Evolutionary conservation across 2,797 vertebrate species (phyloP).

Genomic region (Gallinago solitaria): DNA sequence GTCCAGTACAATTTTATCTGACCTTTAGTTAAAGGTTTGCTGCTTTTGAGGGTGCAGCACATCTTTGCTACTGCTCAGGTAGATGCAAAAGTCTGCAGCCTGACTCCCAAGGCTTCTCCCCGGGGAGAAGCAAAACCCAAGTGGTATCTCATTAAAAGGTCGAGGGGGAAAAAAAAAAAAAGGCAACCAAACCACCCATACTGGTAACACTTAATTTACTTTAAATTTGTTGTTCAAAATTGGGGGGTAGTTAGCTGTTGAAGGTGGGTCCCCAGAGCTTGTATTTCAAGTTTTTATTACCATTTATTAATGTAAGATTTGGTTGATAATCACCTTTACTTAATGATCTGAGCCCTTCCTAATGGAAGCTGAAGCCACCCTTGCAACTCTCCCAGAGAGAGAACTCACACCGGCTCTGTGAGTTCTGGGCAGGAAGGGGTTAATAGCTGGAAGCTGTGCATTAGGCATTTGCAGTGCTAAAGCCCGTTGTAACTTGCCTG

Average conservation of each 20-base stretch:
- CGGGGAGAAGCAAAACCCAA: not conserved
- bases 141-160: not conserved
- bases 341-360: not conserved
- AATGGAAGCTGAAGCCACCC: not conserved
- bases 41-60: not conserved
- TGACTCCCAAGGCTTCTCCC: not conserved
- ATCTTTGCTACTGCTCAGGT: not conserved
- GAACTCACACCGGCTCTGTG: not conserved
- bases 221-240: not conserved
- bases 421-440: not conserved
- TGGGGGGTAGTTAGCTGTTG: not conserved
- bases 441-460: conserved; percentile 27
- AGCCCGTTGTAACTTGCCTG: conserved; percentile 74
- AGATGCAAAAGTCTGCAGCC: not conserved
- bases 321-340: not conserved
- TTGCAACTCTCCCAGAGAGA: not conserved
- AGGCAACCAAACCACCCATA: rapidly evolving
- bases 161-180: too few relatives aligned
- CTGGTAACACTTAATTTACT: not conserved
- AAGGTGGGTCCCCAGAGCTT: not conserved
- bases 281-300: conserved; percentile 7
- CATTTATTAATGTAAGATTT: not conserved
- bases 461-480: not conserved
- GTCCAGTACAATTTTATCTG: not conserved
- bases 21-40: conserved; percentile 31